Conservation (phyloP, 2,113 vertebrate species). For the Anser brachyrhynchus region DNA sequence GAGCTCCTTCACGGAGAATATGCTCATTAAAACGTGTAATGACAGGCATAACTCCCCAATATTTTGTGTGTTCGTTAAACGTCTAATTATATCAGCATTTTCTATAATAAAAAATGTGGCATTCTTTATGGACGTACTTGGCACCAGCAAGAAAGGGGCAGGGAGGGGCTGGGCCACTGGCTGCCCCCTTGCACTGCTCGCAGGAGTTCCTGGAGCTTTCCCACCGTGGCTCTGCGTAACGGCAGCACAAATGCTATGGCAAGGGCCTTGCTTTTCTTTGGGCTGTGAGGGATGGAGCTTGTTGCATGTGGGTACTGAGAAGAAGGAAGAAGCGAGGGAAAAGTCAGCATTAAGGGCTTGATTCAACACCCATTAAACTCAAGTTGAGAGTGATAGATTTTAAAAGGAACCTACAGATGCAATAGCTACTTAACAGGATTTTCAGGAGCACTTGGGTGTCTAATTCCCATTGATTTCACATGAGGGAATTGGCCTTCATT, state of each 20-base stretch:
- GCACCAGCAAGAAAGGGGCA: background rate
- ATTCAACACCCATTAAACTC: background rate
- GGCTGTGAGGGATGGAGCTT: background rate
- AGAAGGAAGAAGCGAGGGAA: background rate
- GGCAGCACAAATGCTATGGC: rapidly evolving
- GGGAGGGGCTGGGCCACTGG: background rate
- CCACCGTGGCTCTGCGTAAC: rapidly evolving
- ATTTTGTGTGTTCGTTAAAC: background rate
- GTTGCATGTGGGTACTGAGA: rapidly evolving
- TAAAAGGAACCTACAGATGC: background rate
- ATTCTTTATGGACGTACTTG: background rate
- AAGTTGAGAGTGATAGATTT: background rate
- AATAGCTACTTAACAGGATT: background rate
- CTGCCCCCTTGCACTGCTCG: rapidly evolving
- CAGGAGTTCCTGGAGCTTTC: background rate
- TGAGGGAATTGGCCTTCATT: background rate
- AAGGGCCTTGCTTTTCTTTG: background rate
- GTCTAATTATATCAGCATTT: conserved; percentile 2
- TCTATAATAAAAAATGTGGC: background rate
- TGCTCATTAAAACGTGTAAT: conserved; percentile 52
- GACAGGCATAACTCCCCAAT: conserved; percentile 19
- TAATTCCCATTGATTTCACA: conserved; percentile 15
- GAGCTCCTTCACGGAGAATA: background rate
- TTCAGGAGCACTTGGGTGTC: background rate
- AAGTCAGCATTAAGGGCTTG: background rate